Evolutionary conservation across 2,797 vertebrate genomes (phyloP).

Genomic region (Gallinago stenura): DNA sequence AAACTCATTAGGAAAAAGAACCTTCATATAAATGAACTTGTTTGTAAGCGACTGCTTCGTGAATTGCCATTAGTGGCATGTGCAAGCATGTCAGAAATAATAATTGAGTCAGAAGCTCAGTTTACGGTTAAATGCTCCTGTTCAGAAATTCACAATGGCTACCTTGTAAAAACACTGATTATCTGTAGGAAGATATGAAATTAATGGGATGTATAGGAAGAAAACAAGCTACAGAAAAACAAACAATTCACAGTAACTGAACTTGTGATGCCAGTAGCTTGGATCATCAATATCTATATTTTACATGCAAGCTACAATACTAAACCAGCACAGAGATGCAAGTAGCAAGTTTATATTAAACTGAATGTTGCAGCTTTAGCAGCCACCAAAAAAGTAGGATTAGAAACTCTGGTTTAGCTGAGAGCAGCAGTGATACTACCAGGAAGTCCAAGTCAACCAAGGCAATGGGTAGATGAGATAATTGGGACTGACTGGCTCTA

Average conservation of each 20-base stretch:
- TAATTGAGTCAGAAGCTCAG: not conserved
- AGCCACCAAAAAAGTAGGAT: not conserved
- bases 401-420: not conserved
- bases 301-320: not conserved
- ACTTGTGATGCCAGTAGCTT: not conserved
- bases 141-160: not conserved
- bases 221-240: not conserved
- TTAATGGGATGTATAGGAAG: not conserved
- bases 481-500: not conserved
- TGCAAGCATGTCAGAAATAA: not conserved
- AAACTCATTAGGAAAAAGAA: not conserved
- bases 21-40: not conserved
- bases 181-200: not conserved
- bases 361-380: not conserved
- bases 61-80: not conserved
- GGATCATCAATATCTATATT: not conserved
- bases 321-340: not conserved
- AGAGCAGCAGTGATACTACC: not conserved
- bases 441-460: not conserved
- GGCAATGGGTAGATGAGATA: not conserved
- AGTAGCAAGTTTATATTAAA: not conserved
- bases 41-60: not conserved
- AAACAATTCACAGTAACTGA: not conserved
- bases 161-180: not conserved
- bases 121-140: not conserved